These are phyloP conservation scores for Prenolepis imparis DNA, from an alignment of 2,888 invertebrate species.

Conservation along the genomic window DNA sequence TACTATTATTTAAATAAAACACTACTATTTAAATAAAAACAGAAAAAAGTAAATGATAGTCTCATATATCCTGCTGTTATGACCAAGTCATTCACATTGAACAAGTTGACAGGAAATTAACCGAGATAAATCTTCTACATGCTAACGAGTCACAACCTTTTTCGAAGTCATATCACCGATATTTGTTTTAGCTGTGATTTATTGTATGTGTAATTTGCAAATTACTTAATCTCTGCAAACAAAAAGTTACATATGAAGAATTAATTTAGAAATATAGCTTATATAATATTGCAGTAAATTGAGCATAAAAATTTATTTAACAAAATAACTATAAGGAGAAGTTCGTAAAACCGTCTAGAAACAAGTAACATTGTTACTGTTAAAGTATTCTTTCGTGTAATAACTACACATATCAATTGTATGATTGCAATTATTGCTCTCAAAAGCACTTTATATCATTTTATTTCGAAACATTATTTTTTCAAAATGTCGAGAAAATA, in stretches of 20 bases:
- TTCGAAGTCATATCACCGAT: neutral
- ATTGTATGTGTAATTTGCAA: neutral
- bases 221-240: neutral
- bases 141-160: conserved; percentile 6
- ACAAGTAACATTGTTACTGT: neutral
- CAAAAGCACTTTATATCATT: neutral
- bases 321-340: neutral
- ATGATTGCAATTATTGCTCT: neutral
- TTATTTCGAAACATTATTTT: neutral
- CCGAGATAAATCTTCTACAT: neutral
- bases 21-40: conserved; percentile 19
- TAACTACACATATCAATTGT: neutral
- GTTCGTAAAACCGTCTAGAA: neutral
- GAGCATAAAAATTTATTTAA: neutral
- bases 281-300: no score
- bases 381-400: neutral
- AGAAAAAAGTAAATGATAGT: conserved; percentile 28
- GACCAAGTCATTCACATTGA: neutral
- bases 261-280: no score
- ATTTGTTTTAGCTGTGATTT: conserved; percentile 25
- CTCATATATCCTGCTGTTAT: neutral
- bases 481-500: no score
- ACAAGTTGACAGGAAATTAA: conserved; percentile 1
- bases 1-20: conserved; percentile 20
- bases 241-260: neutral